Conservation (phyloP, 2,888 invertebrate species). For the Terebella lapidaria region DNA sequence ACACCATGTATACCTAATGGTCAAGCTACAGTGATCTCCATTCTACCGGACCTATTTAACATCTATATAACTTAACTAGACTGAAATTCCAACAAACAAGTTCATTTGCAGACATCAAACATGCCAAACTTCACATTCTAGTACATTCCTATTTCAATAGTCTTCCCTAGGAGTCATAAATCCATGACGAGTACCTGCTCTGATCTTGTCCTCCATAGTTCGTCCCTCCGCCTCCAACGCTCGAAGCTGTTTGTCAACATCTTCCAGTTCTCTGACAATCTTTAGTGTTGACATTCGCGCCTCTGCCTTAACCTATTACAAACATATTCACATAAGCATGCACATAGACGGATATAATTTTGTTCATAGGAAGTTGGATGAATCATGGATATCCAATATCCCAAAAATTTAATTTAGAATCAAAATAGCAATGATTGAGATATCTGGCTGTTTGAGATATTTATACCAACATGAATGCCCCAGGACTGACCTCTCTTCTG, state of each 20-base stretch:
- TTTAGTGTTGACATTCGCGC: slow-evolving; percentile 56
- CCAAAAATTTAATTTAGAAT: too few species aligned
- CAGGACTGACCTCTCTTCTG: too few species aligned
- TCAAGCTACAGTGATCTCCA: not conserved
- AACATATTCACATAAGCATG: not conserved
- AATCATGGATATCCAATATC: not conserved
- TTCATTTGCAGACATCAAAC: too few species aligned
- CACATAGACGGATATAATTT: not conserved
- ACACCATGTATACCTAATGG: not conserved
- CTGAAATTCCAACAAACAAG: too few species aligned
- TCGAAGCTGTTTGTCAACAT: slow-evolving; percentile 80
- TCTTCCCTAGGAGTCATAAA: too few species aligned
- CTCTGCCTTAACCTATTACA: slow-evolving; percentile 23
- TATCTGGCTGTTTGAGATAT: too few species aligned
- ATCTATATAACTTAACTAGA: too few species aligned
- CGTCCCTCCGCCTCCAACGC: slow-evolving; percentile 86
- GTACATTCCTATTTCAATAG: too few species aligned
- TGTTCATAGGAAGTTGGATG: not conserved
- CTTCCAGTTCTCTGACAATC: slow-evolving; percentile 65
- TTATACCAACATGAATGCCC: too few species aligned
- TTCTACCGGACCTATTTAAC: too few species aligned
- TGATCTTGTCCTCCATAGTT: slow-evolving; percentile 79
- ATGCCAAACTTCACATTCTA: too few species aligned
- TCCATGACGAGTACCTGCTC: not conserved
- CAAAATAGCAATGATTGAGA: too few species aligned